Evolutionary conservation across 2,113 vertebrate genomes (phyloP).

Genomic region (Triplophysa siluroides): DNA sequence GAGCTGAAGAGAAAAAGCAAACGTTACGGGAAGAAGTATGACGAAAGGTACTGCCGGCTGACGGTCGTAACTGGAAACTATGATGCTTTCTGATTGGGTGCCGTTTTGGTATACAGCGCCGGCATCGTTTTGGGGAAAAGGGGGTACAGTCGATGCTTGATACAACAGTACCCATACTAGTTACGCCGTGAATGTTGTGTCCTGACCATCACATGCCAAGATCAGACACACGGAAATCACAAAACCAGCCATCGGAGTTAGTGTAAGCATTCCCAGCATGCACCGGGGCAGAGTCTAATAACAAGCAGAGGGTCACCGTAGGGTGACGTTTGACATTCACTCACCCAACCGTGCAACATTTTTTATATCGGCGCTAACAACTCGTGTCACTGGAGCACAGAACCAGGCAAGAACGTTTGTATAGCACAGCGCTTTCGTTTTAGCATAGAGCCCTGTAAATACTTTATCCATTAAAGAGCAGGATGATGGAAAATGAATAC

Average conservation of each 20-base stretch:
- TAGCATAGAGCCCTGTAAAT: not conserved
- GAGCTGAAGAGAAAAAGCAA: slow-evolving; percentile 66
- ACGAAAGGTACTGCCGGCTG: slow-evolving; percentile 2
- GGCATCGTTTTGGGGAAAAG: no score
- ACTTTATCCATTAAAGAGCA: not conserved
- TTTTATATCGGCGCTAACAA: not conserved
- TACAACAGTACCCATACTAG: no score
- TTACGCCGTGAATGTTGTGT: no score
- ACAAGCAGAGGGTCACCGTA: slow-evolving; percentile 10
- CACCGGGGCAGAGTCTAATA: slow-evolving; percentile 37
- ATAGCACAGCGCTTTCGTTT: not conserved
- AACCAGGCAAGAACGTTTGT: not conserved
- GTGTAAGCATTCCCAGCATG: slow-evolving; percentile 58
- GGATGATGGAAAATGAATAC: not conserved
- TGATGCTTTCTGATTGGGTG: not conserved
- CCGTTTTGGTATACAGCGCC: no score
- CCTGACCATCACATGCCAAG: slow-evolving; percentile 41
- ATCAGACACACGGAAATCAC: slow-evolving; percentile 30
- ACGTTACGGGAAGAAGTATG: not conserved
- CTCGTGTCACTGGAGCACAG: not conserved
- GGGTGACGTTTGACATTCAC: slow-evolving; percentile 8
- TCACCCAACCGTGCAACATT: slow-evolving; percentile 24
- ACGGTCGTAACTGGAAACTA: not conserved
- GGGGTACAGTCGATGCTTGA: no score
- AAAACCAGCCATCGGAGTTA: slow-evolving; percentile 41